These are phyloP conservation scores for Sipha maydis DNA, from an alignment of 2,888 invertebrate species.

Conservation along the genomic window DNA sequence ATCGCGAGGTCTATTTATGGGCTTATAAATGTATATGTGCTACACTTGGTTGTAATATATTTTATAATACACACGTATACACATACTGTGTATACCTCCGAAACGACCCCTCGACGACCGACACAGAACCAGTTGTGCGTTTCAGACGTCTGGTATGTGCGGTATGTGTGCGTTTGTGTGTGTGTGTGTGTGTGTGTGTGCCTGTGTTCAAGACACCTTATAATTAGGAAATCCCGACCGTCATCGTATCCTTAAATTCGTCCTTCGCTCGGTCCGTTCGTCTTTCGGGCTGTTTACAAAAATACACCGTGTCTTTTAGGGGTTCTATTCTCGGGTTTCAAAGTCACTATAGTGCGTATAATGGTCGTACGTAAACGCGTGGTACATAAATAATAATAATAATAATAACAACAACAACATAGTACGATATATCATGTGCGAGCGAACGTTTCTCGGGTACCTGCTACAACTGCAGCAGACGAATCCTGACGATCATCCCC, in stretches of 20 bases:
- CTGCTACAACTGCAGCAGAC: neutral
- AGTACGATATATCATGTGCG: neutral
- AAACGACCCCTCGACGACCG: slow-evolving; percentile 8
- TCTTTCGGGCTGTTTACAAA: neutral
- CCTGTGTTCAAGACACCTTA: neutral
- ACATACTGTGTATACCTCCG: neutral
- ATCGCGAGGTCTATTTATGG: no score
- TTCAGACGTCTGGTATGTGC: slow-evolving; percentile 31
- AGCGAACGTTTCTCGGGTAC: neutral
- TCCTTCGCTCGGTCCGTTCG: neutral
- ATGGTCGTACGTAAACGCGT: neutral
- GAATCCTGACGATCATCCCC: neutral
- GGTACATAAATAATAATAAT: neutral
- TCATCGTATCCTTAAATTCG: no score
- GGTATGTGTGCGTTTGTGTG: neutral
- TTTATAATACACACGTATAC: no score
- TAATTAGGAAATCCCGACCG: slow-evolving; percentile 13
- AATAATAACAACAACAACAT: neutral
- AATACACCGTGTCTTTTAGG: neutral
- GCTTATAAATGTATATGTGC: no score
- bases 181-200: neutral
- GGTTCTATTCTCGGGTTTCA: neutral
- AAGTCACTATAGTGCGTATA: neutral
- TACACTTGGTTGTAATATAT: no score
- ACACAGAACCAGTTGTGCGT: slow-evolving; percentile 24